phyloP scores from a whole-genome alignment of 2,888 invertebrate species.

The Nomada hirtipes region DNA sequence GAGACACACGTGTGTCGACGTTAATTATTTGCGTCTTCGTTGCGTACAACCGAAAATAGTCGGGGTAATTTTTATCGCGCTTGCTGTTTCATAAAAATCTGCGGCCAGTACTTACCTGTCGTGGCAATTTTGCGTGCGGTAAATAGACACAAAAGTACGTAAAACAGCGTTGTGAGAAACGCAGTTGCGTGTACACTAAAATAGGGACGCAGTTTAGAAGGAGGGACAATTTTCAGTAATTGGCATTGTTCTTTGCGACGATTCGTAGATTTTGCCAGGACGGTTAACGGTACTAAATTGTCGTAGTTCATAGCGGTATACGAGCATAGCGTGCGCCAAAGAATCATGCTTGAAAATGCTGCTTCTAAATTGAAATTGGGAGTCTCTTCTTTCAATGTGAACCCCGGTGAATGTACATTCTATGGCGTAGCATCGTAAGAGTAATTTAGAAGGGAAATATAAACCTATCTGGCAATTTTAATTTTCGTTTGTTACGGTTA shows the following conservation, averaged over 20 bases:
- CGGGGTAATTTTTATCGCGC: constrained; percentile 9
- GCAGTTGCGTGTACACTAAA: constrained; percentile 51
- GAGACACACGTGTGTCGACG: constrained; percentile 22
- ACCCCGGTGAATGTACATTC: background rate
- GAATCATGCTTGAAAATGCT: background rate
- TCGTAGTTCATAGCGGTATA: constrained; percentile 29
- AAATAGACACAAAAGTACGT: background rate
- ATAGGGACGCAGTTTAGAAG: constrained; percentile 47
- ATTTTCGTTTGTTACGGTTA: constrained; percentile 63
- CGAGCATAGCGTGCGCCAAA: background rate
- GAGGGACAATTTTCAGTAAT: constrained; percentile 51
- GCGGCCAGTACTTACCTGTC: constrained; percentile 9
- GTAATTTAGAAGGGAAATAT: background rate
- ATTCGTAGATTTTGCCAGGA: constrained; percentile 28
- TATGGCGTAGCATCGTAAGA: background rate
- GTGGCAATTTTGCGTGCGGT: constrained; percentile 34
- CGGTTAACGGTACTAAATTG: constrained; percentile 52
- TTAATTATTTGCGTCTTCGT: constrained; percentile 42
- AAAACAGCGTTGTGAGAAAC: constrained; percentile 43
- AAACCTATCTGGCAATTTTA: constrained; percentile 35
- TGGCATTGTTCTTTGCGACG: constrained; percentile 38
- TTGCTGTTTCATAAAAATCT: constrained; percentile 7
- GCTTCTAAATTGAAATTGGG: constrained; percentile 3
- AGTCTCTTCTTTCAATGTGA: background rate
- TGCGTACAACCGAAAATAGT: background rate